These are phyloP conservation scores for Agapostemon virescens DNA, from an alignment of 2,888 invertebrate species.

Conservation along the genomic window DNA sequence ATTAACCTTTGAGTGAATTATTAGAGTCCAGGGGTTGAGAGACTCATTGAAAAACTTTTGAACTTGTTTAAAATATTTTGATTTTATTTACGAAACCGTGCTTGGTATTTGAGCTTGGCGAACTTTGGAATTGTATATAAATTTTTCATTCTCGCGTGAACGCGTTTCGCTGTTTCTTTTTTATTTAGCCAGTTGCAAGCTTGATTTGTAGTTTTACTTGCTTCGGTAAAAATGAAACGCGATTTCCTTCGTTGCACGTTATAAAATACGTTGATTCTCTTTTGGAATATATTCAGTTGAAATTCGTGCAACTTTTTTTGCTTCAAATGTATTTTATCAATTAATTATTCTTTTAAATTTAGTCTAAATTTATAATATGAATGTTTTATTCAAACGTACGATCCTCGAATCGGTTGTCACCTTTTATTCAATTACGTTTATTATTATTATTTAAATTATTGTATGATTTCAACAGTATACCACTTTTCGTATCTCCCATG, in stretches of 20 bases:
- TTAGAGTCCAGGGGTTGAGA: no score
- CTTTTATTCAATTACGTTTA: no score
- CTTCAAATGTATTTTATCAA: no score
- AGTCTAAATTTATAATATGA: no score
- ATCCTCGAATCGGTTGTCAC: no score
- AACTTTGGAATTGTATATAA: neutral
- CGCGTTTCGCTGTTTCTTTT: neutral
- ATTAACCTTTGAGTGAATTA: neutral
- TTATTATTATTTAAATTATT: no score
- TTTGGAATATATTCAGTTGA: neutral
- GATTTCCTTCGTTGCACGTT: neutral
- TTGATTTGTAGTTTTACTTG: neutral
- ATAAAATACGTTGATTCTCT: neutral
- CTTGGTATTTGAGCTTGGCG: neutral
- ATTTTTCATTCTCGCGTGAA: neutral
- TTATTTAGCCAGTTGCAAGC: neutral
- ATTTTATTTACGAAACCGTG: neutral
- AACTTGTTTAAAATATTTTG: neutral
- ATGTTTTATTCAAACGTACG: no score
- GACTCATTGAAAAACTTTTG: no score
- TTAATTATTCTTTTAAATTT: no score
- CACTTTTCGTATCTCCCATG: no score
- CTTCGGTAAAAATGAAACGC: neutral
- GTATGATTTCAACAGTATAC: no score
- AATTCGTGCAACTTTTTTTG: no score